Evolutionary conservation across 2,888 invertebrate species (phyloP).

Genomic region (Cordilura impudica): DNA sequence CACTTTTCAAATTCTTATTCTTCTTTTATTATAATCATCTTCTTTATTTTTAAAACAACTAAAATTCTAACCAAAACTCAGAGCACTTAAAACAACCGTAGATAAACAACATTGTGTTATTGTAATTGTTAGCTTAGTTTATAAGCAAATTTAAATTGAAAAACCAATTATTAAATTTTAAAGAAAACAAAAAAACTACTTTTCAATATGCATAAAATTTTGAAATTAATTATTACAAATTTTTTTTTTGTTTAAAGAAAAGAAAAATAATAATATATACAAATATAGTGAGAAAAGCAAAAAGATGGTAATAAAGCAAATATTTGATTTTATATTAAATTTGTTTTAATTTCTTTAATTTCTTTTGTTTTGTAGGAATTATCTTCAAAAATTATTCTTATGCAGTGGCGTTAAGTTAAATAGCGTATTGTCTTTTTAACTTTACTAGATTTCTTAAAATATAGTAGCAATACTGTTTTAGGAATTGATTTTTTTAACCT

Average conservation of each 20-base stretch:
- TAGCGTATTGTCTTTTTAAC: background rate
- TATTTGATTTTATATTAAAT: background rate
- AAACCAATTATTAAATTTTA: constrained; percentile 10
- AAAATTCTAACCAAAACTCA: constrained; percentile 23
- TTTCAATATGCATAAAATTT: constrained; percentile 38
- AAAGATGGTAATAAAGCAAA: background rate
- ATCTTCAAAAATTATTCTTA: background rate
- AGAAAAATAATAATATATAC: background rate
- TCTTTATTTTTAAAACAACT: background rate
- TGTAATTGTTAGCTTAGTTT: constrained; percentile 61
- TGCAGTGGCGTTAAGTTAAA: background rate
- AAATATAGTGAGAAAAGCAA: background rate
- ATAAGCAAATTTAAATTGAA: constrained; percentile 47
- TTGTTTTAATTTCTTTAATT: background rate
- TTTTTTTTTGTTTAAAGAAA: too few relatives aligned
- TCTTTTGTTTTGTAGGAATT: background rate
- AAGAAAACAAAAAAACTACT: constrained; percentile 8
- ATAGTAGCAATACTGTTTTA: too few relatives aligned
- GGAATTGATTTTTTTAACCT: too few relatives aligned
- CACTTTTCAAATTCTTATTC: background rate
- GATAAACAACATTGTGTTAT: constrained; percentile 54
- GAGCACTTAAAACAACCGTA: constrained; percentile 51
- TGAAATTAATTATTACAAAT: too few relatives aligned
- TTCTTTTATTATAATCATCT: background rate
- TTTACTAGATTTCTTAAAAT: too few relatives aligned